These are phyloP conservation scores for Rafetus swinhoei DNA, from an alignment of 2,113 vertebrate species.

Conservation along the genomic window DNA sequence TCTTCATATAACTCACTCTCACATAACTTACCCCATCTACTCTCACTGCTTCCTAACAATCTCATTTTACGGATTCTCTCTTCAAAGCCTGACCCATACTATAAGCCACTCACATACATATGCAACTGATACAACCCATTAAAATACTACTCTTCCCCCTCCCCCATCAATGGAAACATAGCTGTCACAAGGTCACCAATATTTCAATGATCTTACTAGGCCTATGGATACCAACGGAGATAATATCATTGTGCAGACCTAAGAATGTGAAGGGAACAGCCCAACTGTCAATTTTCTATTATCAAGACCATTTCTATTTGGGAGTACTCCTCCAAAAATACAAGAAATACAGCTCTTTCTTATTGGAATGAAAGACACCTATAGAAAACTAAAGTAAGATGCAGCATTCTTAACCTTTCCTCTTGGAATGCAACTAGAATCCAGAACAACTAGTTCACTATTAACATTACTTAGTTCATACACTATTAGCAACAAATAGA, in stretches of 20 bases:
- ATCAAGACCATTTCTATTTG: neutral
- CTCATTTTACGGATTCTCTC: constrained; percentile 66
- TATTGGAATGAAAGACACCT: neutral
- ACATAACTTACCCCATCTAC: constrained; percentile 14
- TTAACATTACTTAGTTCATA: neutral
- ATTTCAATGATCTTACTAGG: constrained; percentile 16
- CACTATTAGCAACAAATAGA: neutral
- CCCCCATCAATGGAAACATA: constrained; percentile 3
- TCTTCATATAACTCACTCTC: fast-evolving
- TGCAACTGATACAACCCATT: constrained; percentile 46
- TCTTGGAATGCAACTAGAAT: neutral
- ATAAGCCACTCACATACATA: constrained; percentile 61
- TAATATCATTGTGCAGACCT: neutral
- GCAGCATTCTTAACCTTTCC: neutral
- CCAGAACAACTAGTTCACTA: neutral
- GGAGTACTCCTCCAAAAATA: neutral
- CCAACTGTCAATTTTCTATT: neutral
- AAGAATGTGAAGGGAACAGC: constrained; percentile 4
- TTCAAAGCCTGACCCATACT: constrained; percentile 56
- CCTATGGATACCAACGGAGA: constrained; percentile 11
- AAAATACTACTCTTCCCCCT: constrained; percentile 44
- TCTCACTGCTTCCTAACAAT: constrained; percentile 68
- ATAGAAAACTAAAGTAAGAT: constrained; percentile 33
- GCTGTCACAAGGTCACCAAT: neutral
- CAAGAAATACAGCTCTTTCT: neutral